Evolutionary conservation across 23 tunicate genomes (phyloP).

Genomic region (Ciona savignyi): DNA sequence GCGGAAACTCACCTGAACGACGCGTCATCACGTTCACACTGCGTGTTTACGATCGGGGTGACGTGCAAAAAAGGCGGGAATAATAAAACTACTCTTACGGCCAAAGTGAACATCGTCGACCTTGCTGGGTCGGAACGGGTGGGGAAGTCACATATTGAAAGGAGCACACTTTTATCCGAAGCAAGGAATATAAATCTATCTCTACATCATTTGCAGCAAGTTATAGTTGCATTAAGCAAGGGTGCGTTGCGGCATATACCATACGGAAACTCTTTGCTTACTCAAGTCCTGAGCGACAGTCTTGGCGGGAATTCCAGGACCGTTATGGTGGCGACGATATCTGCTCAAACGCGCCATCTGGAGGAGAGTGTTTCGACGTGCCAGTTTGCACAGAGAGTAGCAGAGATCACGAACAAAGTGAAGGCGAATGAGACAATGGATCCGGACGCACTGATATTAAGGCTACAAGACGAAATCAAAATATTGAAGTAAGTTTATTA

Average conservation of each 20-base stretch:
- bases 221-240: slow-evolving; percentile 54
- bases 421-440: slow-evolving; percentile 63
- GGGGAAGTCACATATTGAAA: slow-evolving; percentile 54
- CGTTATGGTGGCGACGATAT: slow-evolving; percentile 82
- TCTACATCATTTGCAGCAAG: slow-evolving; percentile 88
- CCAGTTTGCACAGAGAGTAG: slow-evolving; percentile 87
- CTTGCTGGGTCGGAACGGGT: slow-evolving; percentile 83
- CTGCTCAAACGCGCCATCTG: slow-evolving; percentile 52
- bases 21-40: slow-evolving; percentile 90
- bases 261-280: slow-evolving; percentile 82
- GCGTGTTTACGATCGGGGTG: slow-evolving; percentile 75
- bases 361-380: slow-evolving; percentile 92
- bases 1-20: slow-evolving; percentile 97
- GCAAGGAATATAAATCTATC: slow-evolving; percentile 90
- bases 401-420: slow-evolving; percentile 59
- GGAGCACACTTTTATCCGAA: slow-evolving; percentile 44
- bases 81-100: slow-evolving; percentile 23
- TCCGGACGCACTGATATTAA: slow-evolving; percentile 48
- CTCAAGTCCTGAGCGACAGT: slow-evolving; percentile 77
- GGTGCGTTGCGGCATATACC: slow-evolving; percentile 66
- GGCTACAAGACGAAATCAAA: slow-evolving; percentile 34
- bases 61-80: slow-evolving; percentile 32
- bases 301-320: slow-evolving; percentile 91
- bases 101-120: slow-evolving; percentile 82
- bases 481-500: not conserved